A percentile compares a stretch with the other conserved stretches of the same genome.
Evolutionary conservation across 2,888 invertebrate genomes (phyloP).

Genomic region (Hemicrepidius hirtus): DNA sequence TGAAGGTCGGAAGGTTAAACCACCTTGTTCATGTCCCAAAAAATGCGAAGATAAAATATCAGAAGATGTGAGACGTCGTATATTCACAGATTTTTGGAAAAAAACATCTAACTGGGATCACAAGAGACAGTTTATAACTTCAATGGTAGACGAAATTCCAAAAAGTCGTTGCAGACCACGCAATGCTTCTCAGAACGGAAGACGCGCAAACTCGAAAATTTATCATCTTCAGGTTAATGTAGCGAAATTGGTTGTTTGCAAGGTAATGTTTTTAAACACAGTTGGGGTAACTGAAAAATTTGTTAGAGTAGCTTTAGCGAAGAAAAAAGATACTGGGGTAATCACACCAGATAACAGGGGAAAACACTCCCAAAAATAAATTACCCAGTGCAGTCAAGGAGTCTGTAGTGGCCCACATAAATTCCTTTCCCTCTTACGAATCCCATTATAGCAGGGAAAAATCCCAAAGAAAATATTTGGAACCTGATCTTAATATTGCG

Average conservation of each 20-base stretch:
- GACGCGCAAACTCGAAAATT: background rate
- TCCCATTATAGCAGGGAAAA: background rate
- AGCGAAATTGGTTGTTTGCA: background rate
- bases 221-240: constrained; percentile 4
- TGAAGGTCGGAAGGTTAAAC: background rate
- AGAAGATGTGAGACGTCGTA: background rate
- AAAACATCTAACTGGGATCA: constrained; percentile 9
- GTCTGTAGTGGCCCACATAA: background rate
- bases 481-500: background rate
- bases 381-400: background rate
- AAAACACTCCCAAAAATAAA: background rate
- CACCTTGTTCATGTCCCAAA: background rate
- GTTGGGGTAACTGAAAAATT: constrained; percentile 6
- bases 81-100: constrained; percentile 5
- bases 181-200: background rate
- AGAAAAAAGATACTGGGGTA: constrained; percentile 1
- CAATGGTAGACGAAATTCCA: background rate
- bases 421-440: background rate
- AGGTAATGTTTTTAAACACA: constrained; percentile 13
- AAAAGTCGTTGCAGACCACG: background rate
- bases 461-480: constrained; percentile 3
- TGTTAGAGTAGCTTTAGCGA: background rate
- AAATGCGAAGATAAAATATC: background rate
- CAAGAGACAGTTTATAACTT: background rate
- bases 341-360: background rate